These are phyloP conservation scores for Tenthredo scrophulariae DNA, from an alignment of 2,888 invertebrate genomes.

Conservation along the genomic window DNA sequence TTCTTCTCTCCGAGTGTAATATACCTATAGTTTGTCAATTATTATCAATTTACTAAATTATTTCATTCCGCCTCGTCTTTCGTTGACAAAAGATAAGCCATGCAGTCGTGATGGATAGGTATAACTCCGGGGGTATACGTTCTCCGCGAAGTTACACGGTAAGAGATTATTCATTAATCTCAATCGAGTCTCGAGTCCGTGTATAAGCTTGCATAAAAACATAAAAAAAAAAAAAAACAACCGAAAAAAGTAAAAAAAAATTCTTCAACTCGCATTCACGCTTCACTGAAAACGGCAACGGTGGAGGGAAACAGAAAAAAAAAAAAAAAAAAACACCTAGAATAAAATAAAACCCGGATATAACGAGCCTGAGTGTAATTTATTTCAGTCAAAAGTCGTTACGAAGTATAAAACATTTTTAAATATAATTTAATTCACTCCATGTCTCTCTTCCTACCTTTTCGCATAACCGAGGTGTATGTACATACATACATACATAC, in stretches of 20 bases:
- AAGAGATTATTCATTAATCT: conserved; percentile 34
- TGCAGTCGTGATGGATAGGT: neutral
- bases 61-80: neutral
- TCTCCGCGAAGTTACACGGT: neutral
- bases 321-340: neutral
- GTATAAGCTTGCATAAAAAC: neutral
- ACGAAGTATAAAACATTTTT: conserved; percentile 41
- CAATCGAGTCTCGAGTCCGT: conserved; percentile 18
- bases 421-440: conserved; percentile 38
- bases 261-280: neutral
- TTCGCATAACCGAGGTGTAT: neutral
- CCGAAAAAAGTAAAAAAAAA: neutral
- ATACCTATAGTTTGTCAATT: neutral
- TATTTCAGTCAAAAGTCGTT: conserved; percentile 39
- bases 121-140: neutral
- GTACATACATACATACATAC: neutral
- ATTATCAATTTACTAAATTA: neutral
- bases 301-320: neutral
- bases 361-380: conserved; percentile 27
- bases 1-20: neutral
- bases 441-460: neutral
- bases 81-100: neutral
- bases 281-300: neutral
- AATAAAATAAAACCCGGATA: neutral
- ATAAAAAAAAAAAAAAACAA: neutral